Conservation (phyloP, 1,140 invertebrate genomes). For the Drosophila gunungcola region DNA sequence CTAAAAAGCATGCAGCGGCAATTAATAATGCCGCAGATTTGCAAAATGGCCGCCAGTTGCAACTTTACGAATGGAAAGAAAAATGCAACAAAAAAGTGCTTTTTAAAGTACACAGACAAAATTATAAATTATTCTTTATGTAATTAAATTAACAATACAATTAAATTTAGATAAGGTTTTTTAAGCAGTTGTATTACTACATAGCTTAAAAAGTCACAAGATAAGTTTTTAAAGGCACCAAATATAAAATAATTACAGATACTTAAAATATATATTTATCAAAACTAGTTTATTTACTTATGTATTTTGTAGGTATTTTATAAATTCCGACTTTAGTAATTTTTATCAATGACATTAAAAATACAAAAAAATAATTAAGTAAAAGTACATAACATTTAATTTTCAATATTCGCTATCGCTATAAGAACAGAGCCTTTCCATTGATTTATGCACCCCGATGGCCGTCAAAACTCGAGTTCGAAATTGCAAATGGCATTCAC, state of each 20-base stretch:
- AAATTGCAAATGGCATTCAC: constrained; percentile 34
- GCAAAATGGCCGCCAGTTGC: constrained; percentile 68
- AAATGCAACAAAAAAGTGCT: background rate
- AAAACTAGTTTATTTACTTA: no score
- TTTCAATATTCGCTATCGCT: background rate
- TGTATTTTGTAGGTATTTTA: no score
- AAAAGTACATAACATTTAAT: background rate
- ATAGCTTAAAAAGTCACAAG: no score
- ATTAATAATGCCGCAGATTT: constrained; percentile 65
- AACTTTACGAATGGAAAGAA: constrained; percentile 54
- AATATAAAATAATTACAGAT: no score
- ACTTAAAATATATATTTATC: no score
- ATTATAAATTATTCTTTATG: background rate
- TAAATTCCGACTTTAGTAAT: no score
- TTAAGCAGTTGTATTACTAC: no score
- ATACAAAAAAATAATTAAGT: background rate
- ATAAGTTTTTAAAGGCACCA: no score
- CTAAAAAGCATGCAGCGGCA: constrained; percentile 57
- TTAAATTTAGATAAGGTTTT: no score
- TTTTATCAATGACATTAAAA: no score
- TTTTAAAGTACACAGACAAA: background rate
- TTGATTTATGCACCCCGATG: constrained; percentile 63
- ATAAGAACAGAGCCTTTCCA: constrained; percentile 19
- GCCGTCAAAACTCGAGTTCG: constrained; percentile 13
- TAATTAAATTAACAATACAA: background rate